Conservation (phyloP, 2,888 invertebrate species). For the Yponomeuta plumbellus region DNA sequence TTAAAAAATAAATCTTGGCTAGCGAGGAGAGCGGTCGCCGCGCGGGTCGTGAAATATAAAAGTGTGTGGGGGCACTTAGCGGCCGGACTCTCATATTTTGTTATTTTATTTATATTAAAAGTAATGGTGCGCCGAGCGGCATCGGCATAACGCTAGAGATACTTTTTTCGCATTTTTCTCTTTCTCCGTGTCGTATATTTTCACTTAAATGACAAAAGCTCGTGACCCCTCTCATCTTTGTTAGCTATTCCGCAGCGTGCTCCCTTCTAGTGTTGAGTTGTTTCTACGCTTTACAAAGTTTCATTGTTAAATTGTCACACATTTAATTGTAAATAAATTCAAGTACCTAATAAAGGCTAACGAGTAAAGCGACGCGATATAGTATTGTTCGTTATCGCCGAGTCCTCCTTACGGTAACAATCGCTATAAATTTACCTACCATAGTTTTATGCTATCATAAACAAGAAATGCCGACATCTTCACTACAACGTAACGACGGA, state of each 20-base stretch:
- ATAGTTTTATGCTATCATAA: slow-evolving; percentile 66
- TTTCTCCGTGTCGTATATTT: slow-evolving; percentile 69
- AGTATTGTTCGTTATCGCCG: slow-evolving; percentile 1
- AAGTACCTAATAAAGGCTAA: neutral
- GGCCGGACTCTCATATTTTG: slow-evolving; percentile 77
- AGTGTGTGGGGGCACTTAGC: slow-evolving; percentile 73
- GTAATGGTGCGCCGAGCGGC: slow-evolving; percentile 68
- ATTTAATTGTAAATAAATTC: slow-evolving; percentile 1
- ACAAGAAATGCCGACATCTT: slow-evolving; percentile 62
- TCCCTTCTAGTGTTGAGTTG: slow-evolving; percentile 15
- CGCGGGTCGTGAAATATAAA: slow-evolving; percentile 63
- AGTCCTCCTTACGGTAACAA: neutral
- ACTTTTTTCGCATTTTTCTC: slow-evolving; percentile 71
- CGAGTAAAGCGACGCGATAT: neutral
- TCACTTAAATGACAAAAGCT: slow-evolving; percentile 73
- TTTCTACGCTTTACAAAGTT: neutral
- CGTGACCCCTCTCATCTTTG: slow-evolving; percentile 59
- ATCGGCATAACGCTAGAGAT: slow-evolving; percentile 70
- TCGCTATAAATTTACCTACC: slow-evolving; percentile 40
- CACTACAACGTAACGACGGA: slow-evolving; percentile 56
- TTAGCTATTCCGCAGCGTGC: slow-evolving; percentile 30
- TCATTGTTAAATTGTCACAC: slow-evolving; percentile 1
- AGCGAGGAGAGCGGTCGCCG: slow-evolving; percentile 32
- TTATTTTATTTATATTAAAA: slow-evolving; percentile 77
- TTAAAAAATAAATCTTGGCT: slow-evolving; percentile 49